These are phyloP conservation scores for Bradynema listronoti DNA, from an alignment of 1,140 invertebrate species.

Conservation along the genomic window DNA sequence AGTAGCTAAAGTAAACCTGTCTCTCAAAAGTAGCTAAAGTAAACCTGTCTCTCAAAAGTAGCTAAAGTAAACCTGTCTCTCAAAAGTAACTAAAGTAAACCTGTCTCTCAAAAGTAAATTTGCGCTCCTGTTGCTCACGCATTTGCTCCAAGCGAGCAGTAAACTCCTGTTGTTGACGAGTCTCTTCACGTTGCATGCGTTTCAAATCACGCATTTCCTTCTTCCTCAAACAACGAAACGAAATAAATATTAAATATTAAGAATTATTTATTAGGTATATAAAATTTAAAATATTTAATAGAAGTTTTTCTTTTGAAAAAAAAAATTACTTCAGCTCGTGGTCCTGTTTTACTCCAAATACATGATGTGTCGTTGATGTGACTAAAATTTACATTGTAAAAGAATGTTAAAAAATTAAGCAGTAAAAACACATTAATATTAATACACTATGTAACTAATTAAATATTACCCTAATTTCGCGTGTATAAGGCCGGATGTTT, in stretches of 20 bases:
- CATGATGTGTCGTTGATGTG: constrained; percentile 54
- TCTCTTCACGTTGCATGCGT: constrained; percentile 54
- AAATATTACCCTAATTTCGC: no score
- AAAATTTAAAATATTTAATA: not conserved
- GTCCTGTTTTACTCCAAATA: constrained; percentile 52
- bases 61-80: no score
- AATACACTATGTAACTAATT: constrained; percentile 8
- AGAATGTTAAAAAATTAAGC: constrained; percentile 42
- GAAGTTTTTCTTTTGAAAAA: not conserved
- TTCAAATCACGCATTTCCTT: constrained; percentile 53
- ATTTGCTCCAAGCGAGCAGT: constrained; percentile 35
- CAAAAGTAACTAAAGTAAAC: no score
- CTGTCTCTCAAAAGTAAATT: constrained; percentile 42
- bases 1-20: no score
- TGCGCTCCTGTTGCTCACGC: constrained; percentile 42
- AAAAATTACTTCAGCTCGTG: constrained; percentile 39
- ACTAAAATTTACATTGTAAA: no score
- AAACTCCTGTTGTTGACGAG: constrained; percentile 42
- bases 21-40: no score
- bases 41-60: no score
- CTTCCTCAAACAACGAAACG: constrained; percentile 29
- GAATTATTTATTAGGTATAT: not conserved
- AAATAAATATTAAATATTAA: constrained; percentile 1
- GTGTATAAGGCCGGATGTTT: no score
- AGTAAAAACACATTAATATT: not conserved